A percentile compares a stretch with the other conserved stretches of the same genome.
phyloP scores from a whole-genome alignment of 2,797 vertebrate species.

The Galago senegalensis region DNA sequence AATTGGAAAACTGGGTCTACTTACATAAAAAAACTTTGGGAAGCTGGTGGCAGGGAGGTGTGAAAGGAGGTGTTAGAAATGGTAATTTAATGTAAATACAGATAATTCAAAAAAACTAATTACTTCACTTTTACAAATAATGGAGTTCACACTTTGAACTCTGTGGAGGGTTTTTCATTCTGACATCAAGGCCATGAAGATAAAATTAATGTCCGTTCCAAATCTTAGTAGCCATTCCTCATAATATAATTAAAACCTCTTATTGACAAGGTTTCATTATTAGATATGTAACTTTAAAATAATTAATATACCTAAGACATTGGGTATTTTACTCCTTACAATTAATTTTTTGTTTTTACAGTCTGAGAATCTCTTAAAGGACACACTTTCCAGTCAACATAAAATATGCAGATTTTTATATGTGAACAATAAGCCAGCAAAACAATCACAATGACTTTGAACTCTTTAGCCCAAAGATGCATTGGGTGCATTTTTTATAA shows the following conservation, averaged over 20 bases:
- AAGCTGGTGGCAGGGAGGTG: not conserved
- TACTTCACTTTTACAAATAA: slow-evolving; percentile 59
- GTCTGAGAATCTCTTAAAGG: not conserved
- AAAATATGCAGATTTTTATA: slow-evolving; percentile 76
- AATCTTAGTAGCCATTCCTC: slow-evolving; percentile 23
- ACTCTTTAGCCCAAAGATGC: slow-evolving; percentile 82
- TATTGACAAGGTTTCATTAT: slow-evolving; percentile 1
- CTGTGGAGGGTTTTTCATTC: slow-evolving; percentile 4
- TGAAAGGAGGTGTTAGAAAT: not conserved
- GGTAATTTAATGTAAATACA: slow-evolving; percentile 9
- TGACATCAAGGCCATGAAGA: slow-evolving; percentile 4
- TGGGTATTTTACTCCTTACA: slow-evolving; percentile 64
- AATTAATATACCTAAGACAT: slow-evolving; percentile 34
- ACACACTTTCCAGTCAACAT: slow-evolving; percentile 63
- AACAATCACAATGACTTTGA: slow-evolving; percentile 78
- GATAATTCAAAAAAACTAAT: slow-evolving; percentile 38
- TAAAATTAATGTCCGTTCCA: slow-evolving; percentile 7
- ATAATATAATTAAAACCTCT: slow-evolving; percentile 62
- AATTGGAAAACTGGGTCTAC: not conserved
- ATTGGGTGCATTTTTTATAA: slow-evolving; percentile 84
- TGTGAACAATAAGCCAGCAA: slow-evolving; percentile 61
- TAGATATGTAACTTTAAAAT: slow-evolving; percentile 48
- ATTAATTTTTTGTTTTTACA: slow-evolving; percentile 55
- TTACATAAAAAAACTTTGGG: slow-evolving; percentile 14
- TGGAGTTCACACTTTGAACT: slow-evolving; percentile 37